These are phyloP conservation scores for Rapana venosa DNA, from an alignment of 2,888 invertebrate species.

Conservation along the genomic window DNA sequence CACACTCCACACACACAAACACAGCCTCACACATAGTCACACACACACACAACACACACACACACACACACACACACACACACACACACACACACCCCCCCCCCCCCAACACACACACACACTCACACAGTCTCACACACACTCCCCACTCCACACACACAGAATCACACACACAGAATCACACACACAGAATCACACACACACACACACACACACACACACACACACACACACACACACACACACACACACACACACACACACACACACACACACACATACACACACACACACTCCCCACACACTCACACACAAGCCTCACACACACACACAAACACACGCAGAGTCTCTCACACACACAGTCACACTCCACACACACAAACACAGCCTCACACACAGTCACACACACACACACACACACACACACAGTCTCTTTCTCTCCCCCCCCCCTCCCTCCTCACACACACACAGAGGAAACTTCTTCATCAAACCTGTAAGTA, in stretches of 20 bases:
- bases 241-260: background rate
- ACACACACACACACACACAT: background rate
- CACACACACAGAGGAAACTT: no score
- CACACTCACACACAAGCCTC: constrained; percentile 23
- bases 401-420: constrained; percentile 43
- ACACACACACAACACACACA: no score
- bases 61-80: constrained; percentile 18
- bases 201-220: background rate
- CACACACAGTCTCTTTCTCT: background rate
- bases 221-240: background rate
- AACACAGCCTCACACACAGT: constrained; percentile 43
- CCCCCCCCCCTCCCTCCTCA: background rate
- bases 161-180: background rate
- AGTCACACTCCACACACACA: constrained; percentile 32
- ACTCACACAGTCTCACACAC: background rate
- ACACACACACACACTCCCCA: constrained; percentile 33
- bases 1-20: no score
- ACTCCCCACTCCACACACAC: background rate
- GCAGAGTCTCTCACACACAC: constrained; percentile 1
- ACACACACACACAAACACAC: constrained; percentile 2
- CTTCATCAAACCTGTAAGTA: constrained; percentile 68
- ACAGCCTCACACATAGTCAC: no score
- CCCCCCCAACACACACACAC: background rate
- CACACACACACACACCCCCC: no score
- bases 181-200: background rate